Base-by-base conservation (phyloP, 2,888 invertebrate species). In the Ectemnius lituratus region DNA sequence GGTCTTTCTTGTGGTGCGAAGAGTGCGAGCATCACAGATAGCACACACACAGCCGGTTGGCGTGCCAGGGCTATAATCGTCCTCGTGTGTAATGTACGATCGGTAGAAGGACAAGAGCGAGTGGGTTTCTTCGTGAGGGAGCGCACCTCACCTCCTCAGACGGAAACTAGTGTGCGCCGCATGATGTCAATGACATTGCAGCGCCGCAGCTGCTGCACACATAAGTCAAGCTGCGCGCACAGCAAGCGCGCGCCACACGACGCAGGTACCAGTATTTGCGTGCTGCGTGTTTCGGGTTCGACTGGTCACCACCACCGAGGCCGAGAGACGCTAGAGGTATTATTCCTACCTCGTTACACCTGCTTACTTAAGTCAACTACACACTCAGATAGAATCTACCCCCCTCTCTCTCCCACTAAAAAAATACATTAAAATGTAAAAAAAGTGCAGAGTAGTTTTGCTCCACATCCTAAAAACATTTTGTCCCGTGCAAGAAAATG, bases 181-280 rank as follows among this genome's bases (percentile, higher is more conserved):
- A 76, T 76, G 86, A 87, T 87, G 88, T 87, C 87, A 88, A 86
- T 86, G 88, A 88, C 88, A 88, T 84, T 84, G 83, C 82, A 73
- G 75, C 74, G 81, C 59, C 78, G 85, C 85, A 79, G 85, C 80
- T 80, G 81, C 79, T 76, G 81, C 78, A 80, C 79, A 78, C 79
- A 75, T 80, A 84, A 87, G 86, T 85, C 84, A 85, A 84, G 78
- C 66, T 80, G 49, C 60, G 68, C 65, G 74, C 37, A 66, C 68
- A 81, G 85, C 84, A 85, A 84, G 78, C 74, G 81, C 79, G 77
- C 47, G 23, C 71, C 67, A 52, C 20, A 16, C 70, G 45, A 13
- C 64, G 27, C 16, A 20, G 60, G 46, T 46, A 63, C 46, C 45
- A 58, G 69, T 52, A 16, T 52, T 52, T 52, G n/a, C 52, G 52